Conservation (phyloP, 2,797 vertebrate genomes). For the Eupleurogrammus muticus region DNA sequence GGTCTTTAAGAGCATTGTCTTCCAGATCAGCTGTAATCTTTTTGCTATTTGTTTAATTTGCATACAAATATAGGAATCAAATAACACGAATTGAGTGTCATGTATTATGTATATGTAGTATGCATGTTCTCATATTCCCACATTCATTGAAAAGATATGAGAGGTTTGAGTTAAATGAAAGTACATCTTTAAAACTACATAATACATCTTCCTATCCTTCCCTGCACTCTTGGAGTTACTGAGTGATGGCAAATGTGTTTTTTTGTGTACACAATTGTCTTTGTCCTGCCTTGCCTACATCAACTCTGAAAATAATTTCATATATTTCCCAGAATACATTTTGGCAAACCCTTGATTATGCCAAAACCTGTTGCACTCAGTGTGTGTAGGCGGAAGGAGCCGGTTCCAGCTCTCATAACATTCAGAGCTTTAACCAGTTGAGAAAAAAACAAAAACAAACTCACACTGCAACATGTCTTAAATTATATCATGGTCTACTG, state of each 20-base stretch:
- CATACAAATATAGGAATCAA: not conserved
- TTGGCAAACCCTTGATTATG: conserved; percentile 40
- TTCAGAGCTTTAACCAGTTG: conserved; percentile 19
- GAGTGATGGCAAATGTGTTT: conserved; percentile 7
- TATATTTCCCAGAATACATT: conserved; percentile 59
- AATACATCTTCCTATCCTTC: no score
- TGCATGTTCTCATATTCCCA: not conserved
- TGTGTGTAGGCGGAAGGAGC: conserved; percentile 60
- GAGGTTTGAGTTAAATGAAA: not conserved
- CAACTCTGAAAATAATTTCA: conserved; percentile 47
- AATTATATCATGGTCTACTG: conserved; percentile 4
- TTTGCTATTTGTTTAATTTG: conserved; percentile 1
- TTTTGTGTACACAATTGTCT: conserved; percentile 24
- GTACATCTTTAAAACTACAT: not conserved
- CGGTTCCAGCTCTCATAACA: conserved; percentile 44
- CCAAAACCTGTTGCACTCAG: conserved; percentile 46
- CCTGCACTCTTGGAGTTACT: no score
- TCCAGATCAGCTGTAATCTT: not conserved
- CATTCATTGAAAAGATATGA: not conserved
- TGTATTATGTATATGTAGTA: no score
- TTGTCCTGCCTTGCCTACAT: conserved; percentile 33
- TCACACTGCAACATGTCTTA: conserved; percentile 9
- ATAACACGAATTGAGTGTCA: not conserved
- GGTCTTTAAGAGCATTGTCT: not conserved
- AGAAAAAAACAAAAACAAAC: conserved; percentile 7